Evolutionary conservation across 2,113 vertebrate species (phyloP), one percentile per base, ranked within the genome.

Genomic region (Terrapene triunguis): DNA sequence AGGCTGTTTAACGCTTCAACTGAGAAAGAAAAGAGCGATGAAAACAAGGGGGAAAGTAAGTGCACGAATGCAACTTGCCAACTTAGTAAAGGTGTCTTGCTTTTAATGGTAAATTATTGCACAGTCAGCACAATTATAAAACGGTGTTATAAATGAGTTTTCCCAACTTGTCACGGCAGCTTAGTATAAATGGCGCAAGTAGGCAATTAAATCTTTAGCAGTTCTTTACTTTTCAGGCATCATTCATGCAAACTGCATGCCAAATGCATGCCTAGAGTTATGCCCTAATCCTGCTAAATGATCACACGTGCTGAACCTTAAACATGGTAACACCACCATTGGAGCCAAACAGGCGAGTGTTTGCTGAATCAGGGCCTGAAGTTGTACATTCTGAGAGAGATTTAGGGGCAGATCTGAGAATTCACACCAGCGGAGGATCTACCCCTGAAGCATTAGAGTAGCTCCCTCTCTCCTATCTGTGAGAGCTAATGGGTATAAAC

Each of bases 1-100:
- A 92, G 95, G 88, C 65, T 94, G 89, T 92, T 90, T 69, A 14
- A 94, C 91, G 82, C 89, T 84, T 95, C 14, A 47, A 44, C 80
- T 2, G 2, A 89, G 87, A 55, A 55, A 69, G 76, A 80, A 54
- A 93, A 29, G 80, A 13, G 54, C 2, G 82, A 5, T 90, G 95
- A 80, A 50, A 95, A 54, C 29, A 83, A 89, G 86, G 74, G 65
- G 85, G 57, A 47, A 59, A 65, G 91, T 76, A 81, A 96, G 62
- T 22, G 32, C n/a, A 83, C 8, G 32, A 76, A 17, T 14, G 89
- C 86, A 65, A 10, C 0, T 27, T 76, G 38, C 24, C 25, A 13
- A 24, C 11, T 47, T 81, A 82, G 69, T 12, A 69, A 80, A 96
- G 91, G 65, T 25, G 53, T 3, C 10, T 85, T 5, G 84, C 22